These are phyloP conservation scores for Sminthurinus aureus DNA, from an alignment of 2,888 invertebrate genomes.

Conservation along the genomic window DNA sequence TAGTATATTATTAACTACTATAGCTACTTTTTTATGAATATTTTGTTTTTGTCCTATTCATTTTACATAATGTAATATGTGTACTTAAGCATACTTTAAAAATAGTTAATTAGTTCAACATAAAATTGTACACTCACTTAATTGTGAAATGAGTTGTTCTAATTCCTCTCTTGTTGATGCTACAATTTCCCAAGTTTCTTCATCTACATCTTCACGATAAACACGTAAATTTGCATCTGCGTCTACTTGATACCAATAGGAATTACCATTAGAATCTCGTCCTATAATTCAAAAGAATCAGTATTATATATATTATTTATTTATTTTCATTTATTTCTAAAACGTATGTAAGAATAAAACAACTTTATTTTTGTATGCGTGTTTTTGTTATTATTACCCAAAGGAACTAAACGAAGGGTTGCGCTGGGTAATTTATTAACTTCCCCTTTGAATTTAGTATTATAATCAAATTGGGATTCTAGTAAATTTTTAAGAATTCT, in stretches of 20 bases:
- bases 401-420: slow-evolving; percentile 81
- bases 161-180: slow-evolving; percentile 86
- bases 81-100: too few relatives aligned
- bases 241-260: slow-evolving; percentile 94
- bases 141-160: slow-evolving; percentile 76
- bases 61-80: too few relatives aligned
- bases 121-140: too few relatives aligned
- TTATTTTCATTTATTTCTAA: neutral
- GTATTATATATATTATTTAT: neutral
- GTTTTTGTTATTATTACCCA: slow-evolving; percentile 66
- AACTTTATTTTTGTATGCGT: neutral
- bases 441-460: slow-evolving; percentile 89
- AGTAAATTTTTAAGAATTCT: slow-evolving; percentile 87
- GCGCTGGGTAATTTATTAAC: slow-evolving; percentile 81
- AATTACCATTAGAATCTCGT: slow-evolving; percentile 85
- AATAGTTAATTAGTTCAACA: too few relatives aligned
- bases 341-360: neutral
- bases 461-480: slow-evolving; percentile 94
- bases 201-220: slow-evolving; percentile 95
- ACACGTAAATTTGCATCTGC: slow-evolving; percentile 79
- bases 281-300: slow-evolving; percentile 63
- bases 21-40: too few relatives aligned
- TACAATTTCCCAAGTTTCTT: slow-evolving; percentile 93
- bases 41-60: too few relatives aligned
- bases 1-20: too few relatives aligned